Conservation (phyloP, 2,113 vertebrate genomes). For the Gnathonemus longibarbis region DNA sequence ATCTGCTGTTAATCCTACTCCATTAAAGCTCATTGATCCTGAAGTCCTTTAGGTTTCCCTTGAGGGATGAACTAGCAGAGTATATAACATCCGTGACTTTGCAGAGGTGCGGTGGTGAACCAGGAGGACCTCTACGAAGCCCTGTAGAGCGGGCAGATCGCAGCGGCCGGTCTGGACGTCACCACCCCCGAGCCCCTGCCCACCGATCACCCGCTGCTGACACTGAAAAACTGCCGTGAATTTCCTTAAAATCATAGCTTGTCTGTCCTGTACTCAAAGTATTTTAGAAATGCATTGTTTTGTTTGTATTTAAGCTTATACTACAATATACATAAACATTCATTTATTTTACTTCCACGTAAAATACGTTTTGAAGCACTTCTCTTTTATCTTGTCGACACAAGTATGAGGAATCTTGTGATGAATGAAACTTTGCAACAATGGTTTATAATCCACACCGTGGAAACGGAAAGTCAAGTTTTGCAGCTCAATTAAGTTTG, state of each 20-base stretch:
- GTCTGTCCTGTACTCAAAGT: neutral
- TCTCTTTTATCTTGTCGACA: neutral
- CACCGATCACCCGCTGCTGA: constrained; percentile 55
- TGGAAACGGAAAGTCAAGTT: neutral
- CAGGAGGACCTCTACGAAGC: constrained; percentile 59
- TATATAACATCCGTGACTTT: constrained; percentile 3
- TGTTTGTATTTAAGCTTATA: neutral
- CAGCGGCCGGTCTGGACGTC: constrained; percentile 55
- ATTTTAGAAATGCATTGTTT: neutral
- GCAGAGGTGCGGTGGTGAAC: constrained; percentile 58
- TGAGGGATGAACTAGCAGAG: neutral
- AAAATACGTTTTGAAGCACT: neutral
- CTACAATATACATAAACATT: neutral
- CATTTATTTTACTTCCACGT: neutral
- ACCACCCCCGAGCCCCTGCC: constrained; percentile 60
- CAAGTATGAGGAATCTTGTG: neutral
- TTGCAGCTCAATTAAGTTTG: neutral
- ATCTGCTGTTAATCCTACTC: neutral
- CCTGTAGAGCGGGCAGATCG: constrained; percentile 46
- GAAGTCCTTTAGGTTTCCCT: neutral
- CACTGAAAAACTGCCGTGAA: constrained; percentile 59
- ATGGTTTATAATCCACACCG: neutral
- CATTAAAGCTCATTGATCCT: neutral
- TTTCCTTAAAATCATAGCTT: neutral
- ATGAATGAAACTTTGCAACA: neutral